Percentiles rank a stretch among this genome's conserved stretches.
These are phyloP conservation scores for Nyctalus aviator DNA, from an alignment of 2,797 vertebrate species.

Conservation along the genomic window DNA sequence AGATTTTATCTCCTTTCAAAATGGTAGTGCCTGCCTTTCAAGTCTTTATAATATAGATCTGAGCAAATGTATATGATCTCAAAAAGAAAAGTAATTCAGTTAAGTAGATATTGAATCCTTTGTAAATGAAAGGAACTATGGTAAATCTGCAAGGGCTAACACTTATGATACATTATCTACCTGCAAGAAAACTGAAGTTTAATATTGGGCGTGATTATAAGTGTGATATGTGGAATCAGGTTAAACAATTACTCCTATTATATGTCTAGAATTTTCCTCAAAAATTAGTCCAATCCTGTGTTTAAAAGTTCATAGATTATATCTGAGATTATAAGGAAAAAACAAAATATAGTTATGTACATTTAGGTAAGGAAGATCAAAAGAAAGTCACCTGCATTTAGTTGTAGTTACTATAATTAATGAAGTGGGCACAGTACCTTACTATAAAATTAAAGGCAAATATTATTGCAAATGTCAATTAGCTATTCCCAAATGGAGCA, in stretches of 20 bases:
- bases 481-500: slow-evolving; percentile 53
- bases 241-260: neutral
- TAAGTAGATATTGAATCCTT: neutral
- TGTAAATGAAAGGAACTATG: neutral
- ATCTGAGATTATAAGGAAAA: neutral
- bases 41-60: neutral
- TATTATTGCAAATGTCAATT: slow-evolving; percentile 69
- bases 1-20: neutral
- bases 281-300: neutral
- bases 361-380: slow-evolving; percentile 41
- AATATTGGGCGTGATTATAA: neutral
- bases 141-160: neutral
- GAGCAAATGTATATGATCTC: neutral
- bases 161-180: neutral
- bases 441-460: slow-evolving; percentile 59
- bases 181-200: neutral
- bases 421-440: neutral
- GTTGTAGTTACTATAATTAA: slow-evolving; percentile 41
- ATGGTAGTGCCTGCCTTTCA: neutral
- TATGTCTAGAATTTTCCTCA: neutral
- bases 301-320: neutral
- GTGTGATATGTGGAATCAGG: neutral
- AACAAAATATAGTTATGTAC: neutral
- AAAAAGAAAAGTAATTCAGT: slow-evolving; percentile 6
- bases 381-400: neutral